Base-by-base conservation (phyloP, 1,140 invertebrate genomes). In the Carcinoscorpius rotundicauda region DNA sequence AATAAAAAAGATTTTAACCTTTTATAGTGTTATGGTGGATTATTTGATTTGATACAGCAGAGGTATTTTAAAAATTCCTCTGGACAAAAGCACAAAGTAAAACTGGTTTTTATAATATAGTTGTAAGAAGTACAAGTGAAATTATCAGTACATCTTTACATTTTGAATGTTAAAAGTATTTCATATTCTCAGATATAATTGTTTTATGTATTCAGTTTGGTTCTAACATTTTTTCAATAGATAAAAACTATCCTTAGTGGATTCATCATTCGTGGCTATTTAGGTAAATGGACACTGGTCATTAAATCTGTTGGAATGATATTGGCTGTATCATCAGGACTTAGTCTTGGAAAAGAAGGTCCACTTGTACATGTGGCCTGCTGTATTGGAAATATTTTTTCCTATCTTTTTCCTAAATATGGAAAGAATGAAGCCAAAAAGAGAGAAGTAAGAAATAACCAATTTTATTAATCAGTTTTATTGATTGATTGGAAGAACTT, bases 391-490 rank as follows among this genome's bases (percentile, higher is more conserved):
- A 99, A 99, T 77, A 98, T 99, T 76, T 85, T 99, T 70, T 96
- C 95, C 2, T 97, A 99, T 80, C 80, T 99, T 64, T 99, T 99
- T 79, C 95, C 97, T 1, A 99, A 99, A 78, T 99, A 99, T 78
- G 97, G 96, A 3, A 84, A 88, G 61, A 99, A 99, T 78, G 97
- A 99, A 79, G 97, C 97, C 0, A 99, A 99, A 76, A 99, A 99
- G 73, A 85, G 97, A 72, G 97, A 99, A 51, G 68, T 66, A 59
- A 29, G 29, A 29, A 29, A 29, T 29, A 29, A 29, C 29, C 29
- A 29, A 29, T 29, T 29, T 29, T 29, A 29, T 29, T 29, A 29
- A 29, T 29, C 29, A 29, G 29, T 29, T 29, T 29, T 29, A 29
- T 29, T 29, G 29, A 29, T 29, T 29, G 29, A 29, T 29, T 29